A percentile compares a stretch with the other conserved stretches of the same genome.
Conservation (phyloP, 2,797 vertebrate species). For the Sebastes taczanowskii region DNA sequence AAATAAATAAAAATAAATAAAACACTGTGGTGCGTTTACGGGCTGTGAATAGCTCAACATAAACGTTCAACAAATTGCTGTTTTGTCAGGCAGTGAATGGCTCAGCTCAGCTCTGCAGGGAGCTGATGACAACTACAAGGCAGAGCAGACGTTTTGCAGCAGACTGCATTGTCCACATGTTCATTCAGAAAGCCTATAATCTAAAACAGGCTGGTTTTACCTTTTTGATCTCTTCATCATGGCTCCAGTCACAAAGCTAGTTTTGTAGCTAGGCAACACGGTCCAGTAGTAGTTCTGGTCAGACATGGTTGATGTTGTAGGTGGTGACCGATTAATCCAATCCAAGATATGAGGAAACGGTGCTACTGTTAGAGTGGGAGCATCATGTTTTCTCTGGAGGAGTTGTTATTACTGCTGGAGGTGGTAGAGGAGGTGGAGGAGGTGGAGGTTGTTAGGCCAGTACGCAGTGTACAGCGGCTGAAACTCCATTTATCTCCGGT, state of each 20-base stretch:
- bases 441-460: conserved; percentile 39
- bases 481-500: conserved; percentile 62
- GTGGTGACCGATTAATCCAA: conserved; percentile 31
- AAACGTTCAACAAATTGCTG: conserved; percentile 57
- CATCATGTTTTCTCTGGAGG: conserved; percentile 23
- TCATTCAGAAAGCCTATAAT: neutral
- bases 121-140: conserved; percentile 34
- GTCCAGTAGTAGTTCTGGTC: conserved; percentile 86
- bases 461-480: conserved; percentile 52
- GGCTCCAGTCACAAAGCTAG: conserved; percentile 82
- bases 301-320: conserved; percentile 68
- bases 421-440: neutral
- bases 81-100: conserved; percentile 10
- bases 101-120: conserved; percentile 2
- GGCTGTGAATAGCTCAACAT: conserved; percentile 16
- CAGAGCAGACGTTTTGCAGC: neutral
- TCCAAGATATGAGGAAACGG: conserved; percentile 3
- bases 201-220: conserved; percentile 54
- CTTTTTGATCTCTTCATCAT: conserved; percentile 83
- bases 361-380: conserved; percentile 15
- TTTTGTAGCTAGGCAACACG: conserved; percentile 84
- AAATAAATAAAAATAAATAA: too few species aligned
- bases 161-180: neutral
- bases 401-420: neutral
- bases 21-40: conserved; percentile 11